Evolutionary conservation across 2,113 vertebrate genomes (phyloP).

Genomic region (Haplochromis vanheusdeni): DNA sequence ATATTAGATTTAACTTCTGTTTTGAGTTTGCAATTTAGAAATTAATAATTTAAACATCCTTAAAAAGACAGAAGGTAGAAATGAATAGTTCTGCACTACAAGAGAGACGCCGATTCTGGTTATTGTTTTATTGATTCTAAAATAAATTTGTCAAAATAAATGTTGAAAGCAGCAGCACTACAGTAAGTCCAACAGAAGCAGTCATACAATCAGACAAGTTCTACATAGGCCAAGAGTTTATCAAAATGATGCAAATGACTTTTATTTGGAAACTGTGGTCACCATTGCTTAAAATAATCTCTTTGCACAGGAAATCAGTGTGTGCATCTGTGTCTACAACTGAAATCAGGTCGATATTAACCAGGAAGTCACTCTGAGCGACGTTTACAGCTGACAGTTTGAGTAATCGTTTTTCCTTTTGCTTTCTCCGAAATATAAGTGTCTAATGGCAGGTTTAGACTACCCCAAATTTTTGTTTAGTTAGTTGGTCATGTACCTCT

Average conservation of each 20-base stretch:
- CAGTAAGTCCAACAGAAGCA: neutral
- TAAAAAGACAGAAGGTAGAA: fast-evolving
- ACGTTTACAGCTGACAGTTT: neutral
- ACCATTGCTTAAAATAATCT: neutral
- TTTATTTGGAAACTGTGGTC: fast-evolving
- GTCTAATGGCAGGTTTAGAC: neutral
- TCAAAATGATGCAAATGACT: neutral
- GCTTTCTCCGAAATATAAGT: neutral
- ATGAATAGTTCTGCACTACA: fast-evolving
- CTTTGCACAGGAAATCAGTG: neutral
- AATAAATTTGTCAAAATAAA: neutral
- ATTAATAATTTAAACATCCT: neutral
- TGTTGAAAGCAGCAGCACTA: fast-evolving
- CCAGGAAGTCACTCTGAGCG: neutral
- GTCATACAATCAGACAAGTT: neutral
- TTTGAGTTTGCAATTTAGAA: neutral
- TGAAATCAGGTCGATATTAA: neutral
- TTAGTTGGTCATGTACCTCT: neutral
- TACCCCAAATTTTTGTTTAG: fast-evolving
- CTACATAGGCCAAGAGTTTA: fast-evolving
- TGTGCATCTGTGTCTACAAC: neutral
- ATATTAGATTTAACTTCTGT: neutral
- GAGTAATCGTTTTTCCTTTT: neutral
- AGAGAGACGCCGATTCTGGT: neutral
- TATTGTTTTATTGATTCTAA: neutral